Evolutionary conservation across 1,140 invertebrate genomes (phyloP).

Genomic region (Caerostris darwini): DNA sequence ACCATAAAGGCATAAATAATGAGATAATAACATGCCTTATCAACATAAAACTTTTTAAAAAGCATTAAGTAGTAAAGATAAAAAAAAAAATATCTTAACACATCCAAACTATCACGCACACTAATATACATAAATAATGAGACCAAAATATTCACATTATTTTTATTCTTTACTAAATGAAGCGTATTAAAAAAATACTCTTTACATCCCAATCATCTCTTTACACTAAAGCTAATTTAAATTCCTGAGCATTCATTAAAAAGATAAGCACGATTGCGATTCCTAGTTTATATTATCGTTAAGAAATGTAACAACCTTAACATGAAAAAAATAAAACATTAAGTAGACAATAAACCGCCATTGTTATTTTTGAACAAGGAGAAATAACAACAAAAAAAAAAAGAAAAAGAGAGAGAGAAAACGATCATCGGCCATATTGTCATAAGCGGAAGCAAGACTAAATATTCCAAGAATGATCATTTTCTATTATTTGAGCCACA

Average conservation of each 20-base stretch:
- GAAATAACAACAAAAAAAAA: not conserved
- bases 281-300: not conserved
- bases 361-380: constrained; percentile 1
- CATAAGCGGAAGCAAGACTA: not conserved
- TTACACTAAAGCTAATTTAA: not conserved
- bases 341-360: not conserved
- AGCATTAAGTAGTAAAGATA: too few species aligned
- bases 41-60: too few species aligned
- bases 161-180: not conserved
- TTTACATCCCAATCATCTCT: not conserved
- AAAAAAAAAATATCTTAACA: too few species aligned
- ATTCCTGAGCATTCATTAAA: not conserved
- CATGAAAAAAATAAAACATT: not conserved
- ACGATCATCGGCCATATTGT: not conserved
- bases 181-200: not conserved
- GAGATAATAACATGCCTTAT: too few species aligned
- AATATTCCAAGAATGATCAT: not conserved
- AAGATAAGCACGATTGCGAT: not conserved
- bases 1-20: too few species aligned
- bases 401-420: not conserved
- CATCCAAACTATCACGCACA: not conserved
- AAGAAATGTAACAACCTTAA: not conserved
- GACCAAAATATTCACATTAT: not conserved
- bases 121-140: not conserved
- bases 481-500: not conserved